Percentiles rank a stretch among this genome's conserved stretches.
These are phyloP conservation scores for Peromyscus leucopus DNA, from an alignment of 2,113 vertebrate genomes.

Conservation along the genomic window DNA sequence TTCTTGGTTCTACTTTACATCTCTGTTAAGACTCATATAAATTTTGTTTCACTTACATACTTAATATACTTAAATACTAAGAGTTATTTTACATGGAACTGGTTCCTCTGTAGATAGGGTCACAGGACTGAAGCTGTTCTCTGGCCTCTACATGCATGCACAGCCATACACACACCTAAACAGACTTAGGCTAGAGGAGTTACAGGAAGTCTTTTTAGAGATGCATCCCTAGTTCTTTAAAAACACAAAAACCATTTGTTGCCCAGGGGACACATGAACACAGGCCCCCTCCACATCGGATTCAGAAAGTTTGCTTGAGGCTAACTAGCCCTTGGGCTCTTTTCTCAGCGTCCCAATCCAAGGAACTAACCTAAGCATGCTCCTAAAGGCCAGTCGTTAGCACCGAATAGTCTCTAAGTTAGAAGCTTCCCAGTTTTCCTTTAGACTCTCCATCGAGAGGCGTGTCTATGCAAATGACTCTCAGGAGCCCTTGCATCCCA, in stretches of 20 bases:
- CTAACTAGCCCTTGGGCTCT: background rate
- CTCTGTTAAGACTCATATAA: background rate
- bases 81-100: slow-evolving; percentile 36
- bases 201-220: background rate
- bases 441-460: background rate
- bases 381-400: background rate
- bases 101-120: background rate
- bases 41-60: slow-evolving; percentile 51
- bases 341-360: background rate
- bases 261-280: background rate
- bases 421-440: background rate
- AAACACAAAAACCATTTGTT: slow-evolving; percentile 4
- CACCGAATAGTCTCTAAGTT: background rate
- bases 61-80: slow-evolving; percentile 31
- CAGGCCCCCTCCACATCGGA: background rate
- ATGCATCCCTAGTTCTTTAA: background rate
- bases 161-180: background rate
- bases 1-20: background rate
- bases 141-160: background rate
- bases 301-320: background rate
- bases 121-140: too few relatives aligned
- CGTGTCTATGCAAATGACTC: background rate
- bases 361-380: background rate
- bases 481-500: background rate
- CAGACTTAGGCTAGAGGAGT: background rate